phyloP scores from a whole-genome alignment of 2,797 vertebrate species.

The Psittacula echo region DNA sequence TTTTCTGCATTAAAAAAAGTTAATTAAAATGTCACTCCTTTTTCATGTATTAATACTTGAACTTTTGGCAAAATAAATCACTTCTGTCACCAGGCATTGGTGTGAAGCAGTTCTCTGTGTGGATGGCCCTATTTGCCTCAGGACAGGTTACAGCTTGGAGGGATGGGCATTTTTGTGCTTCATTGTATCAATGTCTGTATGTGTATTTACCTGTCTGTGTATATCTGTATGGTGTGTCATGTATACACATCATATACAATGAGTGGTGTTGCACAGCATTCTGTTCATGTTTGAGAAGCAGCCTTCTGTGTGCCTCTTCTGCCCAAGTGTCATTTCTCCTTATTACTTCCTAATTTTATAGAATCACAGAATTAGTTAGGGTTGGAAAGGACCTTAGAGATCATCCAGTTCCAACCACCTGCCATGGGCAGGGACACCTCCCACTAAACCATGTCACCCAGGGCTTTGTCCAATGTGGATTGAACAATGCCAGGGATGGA shows the following conservation, averaged over 20 bases:
- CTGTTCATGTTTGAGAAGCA: background rate
- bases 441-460: background rate
- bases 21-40: constrained; percentile 28
- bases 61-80: background rate
- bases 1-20: background rate
- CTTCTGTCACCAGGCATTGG: background rate
- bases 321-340: background rate
- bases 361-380: background rate
- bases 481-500: background rate
- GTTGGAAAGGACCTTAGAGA: background rate
- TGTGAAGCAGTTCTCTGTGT: background rate
- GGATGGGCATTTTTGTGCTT: background rate
- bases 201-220: background rate
- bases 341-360: background rate
- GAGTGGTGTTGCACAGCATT: background rate
- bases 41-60: background rate
- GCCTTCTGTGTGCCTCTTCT: background rate
- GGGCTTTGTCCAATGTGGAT: background rate
- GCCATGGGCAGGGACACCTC: background rate
- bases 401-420: background rate
- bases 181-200: background rate
- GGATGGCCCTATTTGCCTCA: background rate
- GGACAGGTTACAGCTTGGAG: background rate
- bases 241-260: fast-evolving
- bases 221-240: fast-evolving